Percentiles rank a stretch among this genome's conserved stretches.
Conservation (phyloP, 2,797 vertebrate species). For the Sebastes minor region DNA sequence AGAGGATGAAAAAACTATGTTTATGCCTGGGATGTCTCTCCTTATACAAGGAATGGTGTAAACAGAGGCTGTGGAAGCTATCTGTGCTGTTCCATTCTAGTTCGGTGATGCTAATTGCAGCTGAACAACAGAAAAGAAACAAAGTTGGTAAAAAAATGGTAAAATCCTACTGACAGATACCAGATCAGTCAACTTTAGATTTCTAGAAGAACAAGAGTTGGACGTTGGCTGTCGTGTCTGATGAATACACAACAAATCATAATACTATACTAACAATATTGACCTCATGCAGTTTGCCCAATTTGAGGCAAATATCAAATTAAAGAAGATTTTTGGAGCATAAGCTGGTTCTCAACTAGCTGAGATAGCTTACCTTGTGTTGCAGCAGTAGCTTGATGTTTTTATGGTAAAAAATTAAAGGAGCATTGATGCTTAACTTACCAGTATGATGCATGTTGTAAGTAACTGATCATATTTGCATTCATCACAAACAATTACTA, state of each 20-base stretch:
- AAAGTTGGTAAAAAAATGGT: not conserved
- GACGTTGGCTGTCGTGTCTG: not conserved
- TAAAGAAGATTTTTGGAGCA: not conserved
- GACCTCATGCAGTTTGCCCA: not conserved
- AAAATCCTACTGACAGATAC: not conserved
- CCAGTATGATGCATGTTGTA: not conserved
- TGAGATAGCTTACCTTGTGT: not conserved
- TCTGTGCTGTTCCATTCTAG: too few species aligned
- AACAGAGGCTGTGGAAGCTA: too few species aligned
- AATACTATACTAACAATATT: not conserved
- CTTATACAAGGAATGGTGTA: too few species aligned
- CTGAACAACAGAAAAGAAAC: not conserved
- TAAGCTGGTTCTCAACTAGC: not conserved
- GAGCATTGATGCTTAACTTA: not conserved
- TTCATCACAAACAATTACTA: not conserved
- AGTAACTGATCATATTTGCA: not conserved
- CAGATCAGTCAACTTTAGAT: not conserved
- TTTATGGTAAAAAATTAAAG: not conserved
- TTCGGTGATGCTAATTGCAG: slow-evolving; percentile 5
- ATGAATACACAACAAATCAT: not conserved
- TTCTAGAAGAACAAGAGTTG: not conserved
- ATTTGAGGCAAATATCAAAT: not conserved
- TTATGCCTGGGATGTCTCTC: too few species aligned
- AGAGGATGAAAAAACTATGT: too few species aligned
- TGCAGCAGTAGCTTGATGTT: not conserved